Base-by-base conservation (phyloP, 92 coral and sea anemone genomes). In the Bergia puertoricense region DNA sequence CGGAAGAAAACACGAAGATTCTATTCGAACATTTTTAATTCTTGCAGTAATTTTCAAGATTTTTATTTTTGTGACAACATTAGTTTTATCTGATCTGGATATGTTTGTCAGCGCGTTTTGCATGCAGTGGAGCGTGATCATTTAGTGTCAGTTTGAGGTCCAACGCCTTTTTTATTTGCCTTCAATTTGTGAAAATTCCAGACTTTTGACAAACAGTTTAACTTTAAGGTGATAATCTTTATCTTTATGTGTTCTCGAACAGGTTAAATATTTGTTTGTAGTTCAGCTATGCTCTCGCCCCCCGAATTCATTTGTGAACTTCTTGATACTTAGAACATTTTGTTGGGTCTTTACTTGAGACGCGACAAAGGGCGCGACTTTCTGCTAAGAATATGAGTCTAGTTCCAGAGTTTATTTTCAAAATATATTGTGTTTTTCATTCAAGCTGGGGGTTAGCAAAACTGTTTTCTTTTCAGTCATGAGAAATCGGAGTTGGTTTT, bases 391-490 rank as follows among this genome's bases (percentile, higher is more conserved):
- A 84, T 50, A 37, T 71, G 11, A 10, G 44, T 45, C 42, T 84
- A 48, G 66, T 6, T 44, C 2, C 36, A 8, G 79, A 84, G 87
- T 84, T 84, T 71, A 48, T 46, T 68, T 84, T 84, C 87, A 84
- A 71, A 84, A 84, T 71, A 84, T 48, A 84, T 46, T 46, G 14
- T 71, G 87, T 69, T 84, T 67, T 84, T 50, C 75, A 69, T 84
- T 69, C 87, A 84, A 71, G 87, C 87, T 71, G 87, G 87, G 87
- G 79, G 87, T 84, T 84, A 84, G 87, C 79, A 84, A 84, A 84
- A 84, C 74, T 84, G 87, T 84, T 84, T 84, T 71, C 79, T 46
- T 84, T 72, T 71, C n/a, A 84, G 79, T 69, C 78, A 54, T 84
- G 87, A 84, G 87, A 71, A 84, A 84, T 71, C 66, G 79, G 78